Conservation (phyloP, 2,888 invertebrate species). For the Mythimna pallens region DNA sequence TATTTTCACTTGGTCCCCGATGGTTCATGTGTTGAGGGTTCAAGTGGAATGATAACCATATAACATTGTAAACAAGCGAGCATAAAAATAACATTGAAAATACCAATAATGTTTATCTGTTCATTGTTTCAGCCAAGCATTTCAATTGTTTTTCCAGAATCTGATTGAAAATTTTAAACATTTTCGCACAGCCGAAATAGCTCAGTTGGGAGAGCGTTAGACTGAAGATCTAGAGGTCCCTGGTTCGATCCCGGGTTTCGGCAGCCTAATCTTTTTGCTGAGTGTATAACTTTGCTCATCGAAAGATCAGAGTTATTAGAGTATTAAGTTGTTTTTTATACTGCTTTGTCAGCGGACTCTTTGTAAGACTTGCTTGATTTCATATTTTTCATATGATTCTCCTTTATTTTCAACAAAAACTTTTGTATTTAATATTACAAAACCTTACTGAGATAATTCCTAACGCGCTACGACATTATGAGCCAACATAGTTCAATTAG, state of each 20-base stretch:
- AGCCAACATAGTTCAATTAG: too few species aligned
- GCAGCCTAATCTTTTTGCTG: constrained; percentile 51
- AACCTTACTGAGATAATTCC: too few species aligned
- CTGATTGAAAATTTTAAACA: fast-evolving
- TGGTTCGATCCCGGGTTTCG: constrained; percentile 80
- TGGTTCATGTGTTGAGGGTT: too few species aligned
- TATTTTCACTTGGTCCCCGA: neutral
- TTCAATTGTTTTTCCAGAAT: neutral
- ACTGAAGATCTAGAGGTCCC: constrained; percentile 81
- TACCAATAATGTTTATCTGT: neutral
- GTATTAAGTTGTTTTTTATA: too few species aligned
- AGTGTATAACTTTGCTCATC: neutral
- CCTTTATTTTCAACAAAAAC: too few species aligned
- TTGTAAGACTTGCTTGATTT: too few species aligned
- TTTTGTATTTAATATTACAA: too few species aligned
- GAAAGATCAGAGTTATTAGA: neutral
- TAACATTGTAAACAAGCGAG: neutral
- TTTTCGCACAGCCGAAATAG: constrained; percentile 77
- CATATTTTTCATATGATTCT: too few species aligned
- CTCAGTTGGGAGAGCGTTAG: constrained; percentile 85
- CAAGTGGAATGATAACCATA: neutral
- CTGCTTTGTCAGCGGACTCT: too few species aligned
- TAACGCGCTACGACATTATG: too few species aligned
- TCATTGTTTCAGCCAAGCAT: neutral
- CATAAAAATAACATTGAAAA: neutral